These are phyloP conservation scores for Dromaius novaehollandiae DNA, from an alignment of 2,113 vertebrate species.

Conservation along the genomic window DNA sequence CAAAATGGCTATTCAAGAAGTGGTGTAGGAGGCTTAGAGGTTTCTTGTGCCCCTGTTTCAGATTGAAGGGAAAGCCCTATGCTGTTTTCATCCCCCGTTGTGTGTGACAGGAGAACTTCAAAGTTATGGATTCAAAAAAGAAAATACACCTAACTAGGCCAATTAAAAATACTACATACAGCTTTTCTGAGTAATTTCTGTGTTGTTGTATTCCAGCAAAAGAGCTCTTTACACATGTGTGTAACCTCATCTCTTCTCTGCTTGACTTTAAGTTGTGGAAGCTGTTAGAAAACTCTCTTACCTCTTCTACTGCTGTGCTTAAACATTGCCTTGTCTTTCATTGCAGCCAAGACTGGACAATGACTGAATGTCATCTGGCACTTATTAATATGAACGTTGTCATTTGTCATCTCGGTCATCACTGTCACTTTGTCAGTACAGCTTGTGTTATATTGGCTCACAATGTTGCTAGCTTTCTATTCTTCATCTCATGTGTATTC, in stretches of 20 bases:
- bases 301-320: slow-evolving; percentile 17
- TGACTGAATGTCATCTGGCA: slow-evolving; percentile 63
- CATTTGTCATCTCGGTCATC: slow-evolving; percentile 72
- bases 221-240: background rate
- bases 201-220: background rate
- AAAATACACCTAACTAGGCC: background rate
- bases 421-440: slow-evolving; percentile 72
- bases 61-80: background rate
- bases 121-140: background rate
- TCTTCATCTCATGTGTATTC: background rate
- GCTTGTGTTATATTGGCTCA: slow-evolving; percentile 38
- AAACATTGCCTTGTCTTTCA: slow-evolving; percentile 57
- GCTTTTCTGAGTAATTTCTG: background rate
- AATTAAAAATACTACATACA: background rate
- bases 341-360: slow-evolving; percentile 61
- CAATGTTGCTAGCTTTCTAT: slow-evolving; percentile 13
- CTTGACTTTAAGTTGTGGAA: slow-evolving; percentile 29
- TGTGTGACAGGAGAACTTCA: background rate
- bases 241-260: slow-evolving; percentile 35
- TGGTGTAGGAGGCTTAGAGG: background rate
- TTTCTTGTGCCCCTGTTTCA: background rate
- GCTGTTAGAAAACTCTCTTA: slow-evolving; percentile 31
- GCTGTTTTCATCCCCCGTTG: background rate
- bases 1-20: background rate
- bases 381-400: slow-evolving; percentile 73